Evolutionary conservation across 1,140 invertebrate species (phyloP), one percentile per base, ranked within the genome.

Genomic region (Agrypnia vestita): DNA sequence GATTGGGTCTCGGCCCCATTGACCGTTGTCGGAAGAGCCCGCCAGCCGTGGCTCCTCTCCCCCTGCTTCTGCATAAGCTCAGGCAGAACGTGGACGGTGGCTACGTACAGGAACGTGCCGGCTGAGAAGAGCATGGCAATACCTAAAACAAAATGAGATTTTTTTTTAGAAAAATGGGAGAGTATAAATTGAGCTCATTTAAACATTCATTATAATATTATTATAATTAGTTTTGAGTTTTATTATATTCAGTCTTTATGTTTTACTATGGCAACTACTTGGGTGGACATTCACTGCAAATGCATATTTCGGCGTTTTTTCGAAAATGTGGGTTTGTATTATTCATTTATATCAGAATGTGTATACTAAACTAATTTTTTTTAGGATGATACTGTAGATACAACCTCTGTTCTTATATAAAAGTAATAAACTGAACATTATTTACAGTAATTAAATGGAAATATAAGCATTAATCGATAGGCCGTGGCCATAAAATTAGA

Each of bases 51-150:
- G 87, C 85, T 85, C 1, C 85, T 83, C 80, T 87, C 87, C 35
- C 86, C 87, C 67, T 90, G 90, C 44, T 86, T 87, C 62, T 90
- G 90, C 79, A 94, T 95, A 35, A 99, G 89, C 89, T 99, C 98
- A 0, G 98, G 98, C 56, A 99, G 87, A 3, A 99, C 97, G 88
- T 99, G 98, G 1, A 99, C 98, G 1, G 98, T 99, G 0, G 98
- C 97, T 7, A 99, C 98, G 86, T 99, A 99, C 8, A 99, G 90
- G 89, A 99, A 99, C 59, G 98, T 99, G 1, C 98, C 98, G 0
- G 97, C 98, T 81, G 97, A 99, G 87, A 99, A 99, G 17, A 99
- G 88, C 97, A 99, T 98, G 13, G 98, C 97, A 55, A 99, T 93
- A 56, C 97, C 97, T 86, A 95, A 13, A 87, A 87, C 80, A 43